These are phyloP conservation scores for Naja naja DNA, from an alignment of 2,113 vertebrate genomes.

Conservation along the genomic window DNA sequence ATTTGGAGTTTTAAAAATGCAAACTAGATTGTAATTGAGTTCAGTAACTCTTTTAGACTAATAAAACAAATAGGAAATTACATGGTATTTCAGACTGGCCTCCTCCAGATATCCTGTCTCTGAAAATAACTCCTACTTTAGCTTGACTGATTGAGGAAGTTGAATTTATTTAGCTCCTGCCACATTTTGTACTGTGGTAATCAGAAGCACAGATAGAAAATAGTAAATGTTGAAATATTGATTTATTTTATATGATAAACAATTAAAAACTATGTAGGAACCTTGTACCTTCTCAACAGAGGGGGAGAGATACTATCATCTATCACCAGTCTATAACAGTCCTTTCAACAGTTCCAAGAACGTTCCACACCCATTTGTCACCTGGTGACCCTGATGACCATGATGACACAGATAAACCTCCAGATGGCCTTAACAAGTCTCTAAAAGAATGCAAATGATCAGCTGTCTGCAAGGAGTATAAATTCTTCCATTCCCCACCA, in stretches of 20 bases:
- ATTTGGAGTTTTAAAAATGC: not conserved
- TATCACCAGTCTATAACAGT: too few species aligned
- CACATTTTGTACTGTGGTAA: not conserved
- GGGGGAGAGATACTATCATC: too few species aligned
- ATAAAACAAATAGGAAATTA: slow-evolving; percentile 33
- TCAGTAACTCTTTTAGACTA: not conserved
- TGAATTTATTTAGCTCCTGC: slow-evolving; percentile 50
- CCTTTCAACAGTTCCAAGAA: too few species aligned
- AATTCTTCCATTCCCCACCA: too few species aligned
- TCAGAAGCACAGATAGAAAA: not conserved
- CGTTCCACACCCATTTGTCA: too few species aligned
- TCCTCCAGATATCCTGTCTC: slow-evolving; percentile 35
- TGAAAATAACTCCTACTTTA: slow-evolving; percentile 46
- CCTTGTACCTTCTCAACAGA: not conserved
- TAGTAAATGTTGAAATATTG: not conserved
- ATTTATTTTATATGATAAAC: not conserved
- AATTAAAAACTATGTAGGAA: not conserved
- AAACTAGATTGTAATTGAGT: not conserved
- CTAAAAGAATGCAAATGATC: too few species aligned
- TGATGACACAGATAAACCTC: too few species aligned
- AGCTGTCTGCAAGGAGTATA: too few species aligned
- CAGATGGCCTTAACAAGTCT: too few species aligned
- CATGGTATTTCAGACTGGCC: slow-evolving; percentile 10
- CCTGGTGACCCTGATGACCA: too few species aligned
- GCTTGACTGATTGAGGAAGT: slow-evolving; percentile 24